Base-by-base conservation (phyloP, 1,140 invertebrate species). In the Caligus rogercresseyi region DNA sequence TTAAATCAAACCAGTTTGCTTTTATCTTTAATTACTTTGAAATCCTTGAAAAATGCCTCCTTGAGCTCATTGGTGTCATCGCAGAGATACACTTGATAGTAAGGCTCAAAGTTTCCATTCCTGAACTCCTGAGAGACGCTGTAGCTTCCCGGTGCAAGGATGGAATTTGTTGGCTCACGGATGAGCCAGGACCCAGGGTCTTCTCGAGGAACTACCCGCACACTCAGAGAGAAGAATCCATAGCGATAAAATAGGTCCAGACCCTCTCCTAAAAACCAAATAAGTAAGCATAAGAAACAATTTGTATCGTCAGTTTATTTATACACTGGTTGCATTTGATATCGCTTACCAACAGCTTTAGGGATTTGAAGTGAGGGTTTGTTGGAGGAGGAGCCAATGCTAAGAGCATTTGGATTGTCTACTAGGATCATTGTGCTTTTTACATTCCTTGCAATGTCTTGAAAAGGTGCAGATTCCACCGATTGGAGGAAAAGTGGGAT, bases 201-300 rank as follows among this genome's bases (percentile, higher is more conserved):
- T 1, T 63, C 61, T 15, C 61, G 61, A 1, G 61, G 61, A 58
- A 63, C 61, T 2, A 63, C 61, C 13, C 61, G 61, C 15, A 63
- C 61, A 26, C 51, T 58, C 53, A 63, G 31, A 19, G 61, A 63
- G 52, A 63, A 63, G 31, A 63, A 63, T 63, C 61, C 61, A 25
- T 24, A 63, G 14, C 61, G 51, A 26, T 58, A 63, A 55, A 63
- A 62, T 15, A 62, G 16, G 25, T 54, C 60, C 19, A 62, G 16
- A 1, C 24, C 57, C 3, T 43, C 57, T 25, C 57, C 57, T 54
- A 20, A 54, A 23, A 7, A n/a, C n/a, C n/a, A n/a, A n/a, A n/a
- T n/a, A n/a, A n/a, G n/a, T n/a, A n/a, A n/a, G n/a, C n/a, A n/a
- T n/a, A n/a, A 54, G 21, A 54, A 54, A 54, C n/a, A 54, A 54